Conservation (phyloP, 1,140 invertebrate species). For the Hylaeus anthracinus region DNA sequence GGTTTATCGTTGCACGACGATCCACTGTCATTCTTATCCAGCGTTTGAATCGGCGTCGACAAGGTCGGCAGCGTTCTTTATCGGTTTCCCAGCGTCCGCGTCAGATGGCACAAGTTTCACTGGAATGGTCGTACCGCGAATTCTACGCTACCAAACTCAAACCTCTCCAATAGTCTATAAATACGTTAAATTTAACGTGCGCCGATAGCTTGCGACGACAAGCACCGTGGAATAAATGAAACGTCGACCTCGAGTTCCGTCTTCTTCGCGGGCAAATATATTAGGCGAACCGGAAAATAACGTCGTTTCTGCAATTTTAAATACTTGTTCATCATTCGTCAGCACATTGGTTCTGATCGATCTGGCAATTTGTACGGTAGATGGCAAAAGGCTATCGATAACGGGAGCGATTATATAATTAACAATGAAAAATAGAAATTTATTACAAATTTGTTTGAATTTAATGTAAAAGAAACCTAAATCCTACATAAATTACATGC, state of each 20-base stretch:
- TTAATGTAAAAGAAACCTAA: too few relatives aligned
- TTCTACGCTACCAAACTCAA: constrained; percentile 20
- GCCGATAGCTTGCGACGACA: background rate
- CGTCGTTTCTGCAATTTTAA: too few relatives aligned
- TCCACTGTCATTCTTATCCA: background rate
- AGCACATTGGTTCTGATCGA: too few relatives aligned
- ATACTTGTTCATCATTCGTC: too few relatives aligned
- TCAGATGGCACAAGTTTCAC: constrained; percentile 59
- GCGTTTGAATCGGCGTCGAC: constrained; percentile 3
- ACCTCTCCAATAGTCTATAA: constrained; percentile 33
- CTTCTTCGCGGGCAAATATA: too few relatives aligned
- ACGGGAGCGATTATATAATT: too few relatives aligned
- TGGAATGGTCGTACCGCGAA: constrained; percentile 25
- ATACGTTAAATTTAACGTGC: constrained; percentile 12
- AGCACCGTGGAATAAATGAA: background rate
- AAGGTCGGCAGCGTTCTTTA: constrained; percentile 19
- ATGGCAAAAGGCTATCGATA: too few relatives aligned
- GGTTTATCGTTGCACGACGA: background rate
- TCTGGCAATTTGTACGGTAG: too few relatives aligned
- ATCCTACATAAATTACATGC: too few relatives aligned
- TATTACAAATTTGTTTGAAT: too few relatives aligned
- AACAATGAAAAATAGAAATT: too few relatives aligned
- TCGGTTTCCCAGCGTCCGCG: constrained; percentile 50
- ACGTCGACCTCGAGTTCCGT: background rate
- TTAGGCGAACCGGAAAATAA: too few relatives aligned